Evolutionary conservation across 2,797 vertebrate genomes (phyloP), one percentile per base, ranked within the genome.

Genomic region (Tokudaia tokunoshimensis): DNA sequence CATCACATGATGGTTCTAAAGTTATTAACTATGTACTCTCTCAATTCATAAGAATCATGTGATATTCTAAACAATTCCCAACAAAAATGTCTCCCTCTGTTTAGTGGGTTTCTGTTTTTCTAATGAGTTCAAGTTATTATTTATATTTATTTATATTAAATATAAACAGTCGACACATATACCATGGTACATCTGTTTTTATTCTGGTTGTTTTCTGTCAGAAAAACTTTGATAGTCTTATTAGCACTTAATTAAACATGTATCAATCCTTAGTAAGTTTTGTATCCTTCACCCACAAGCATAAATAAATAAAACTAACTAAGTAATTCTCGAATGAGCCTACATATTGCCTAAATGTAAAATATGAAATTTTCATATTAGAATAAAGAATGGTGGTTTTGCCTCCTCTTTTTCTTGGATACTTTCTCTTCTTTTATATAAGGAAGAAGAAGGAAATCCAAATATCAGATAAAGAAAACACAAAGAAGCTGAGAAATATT

Each of bases 211-310:
- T 24, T 89, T 72, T 89, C n/a, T 26, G 7, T 67, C 84, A 74
- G 44, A 75, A 92, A 94, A 92, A 50, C 55, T 6, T 76, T 57
- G 72, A 37, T 75, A 94, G 82, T 57, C 88, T 91, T 74, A n/a
- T 75, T 78, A 86, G 13, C 2, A 85, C 65, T 86, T 92, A 17
- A 80, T 80, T 47, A 78, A 78, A 90, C 74, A 1, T 34, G 41
- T 12, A 9, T n/a, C 55, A 74, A 83, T 52, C 24, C 11, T 88
- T 94, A 70, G 41, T 55, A 96, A 94, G 4, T 74, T 81, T 80
- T 94, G 5, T 11, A 74, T 44, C 83, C n/a, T 57, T 37, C 1
- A 26, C 24, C 50, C 59, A 74, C 14, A 20, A 34, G 22, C 50
- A 5, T 9, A 83, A 89, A 37, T 7, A 83, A 86, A 50, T 24